Conservation (phyloP, 1,140 invertebrate genomes). For the fruit fly (Drosophila melanogaster) region DNA sequence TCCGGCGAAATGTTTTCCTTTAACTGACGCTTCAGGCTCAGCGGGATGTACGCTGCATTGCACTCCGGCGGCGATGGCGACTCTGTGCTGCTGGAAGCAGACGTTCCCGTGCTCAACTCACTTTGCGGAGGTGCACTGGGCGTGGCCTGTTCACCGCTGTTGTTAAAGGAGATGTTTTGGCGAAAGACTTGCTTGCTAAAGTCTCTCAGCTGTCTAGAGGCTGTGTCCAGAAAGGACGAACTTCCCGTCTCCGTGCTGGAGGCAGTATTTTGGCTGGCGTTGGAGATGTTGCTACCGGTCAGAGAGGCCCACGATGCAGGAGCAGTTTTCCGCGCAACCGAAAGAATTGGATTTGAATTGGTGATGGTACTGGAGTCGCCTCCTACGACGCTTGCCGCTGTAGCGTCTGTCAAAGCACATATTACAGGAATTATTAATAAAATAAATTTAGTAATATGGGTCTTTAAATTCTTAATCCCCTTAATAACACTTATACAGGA, state of each 20-base stretch:
- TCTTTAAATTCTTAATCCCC: not conserved
- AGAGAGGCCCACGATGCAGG: slow-evolving; percentile 38
- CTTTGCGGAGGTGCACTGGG: slow-evolving; percentile 11
- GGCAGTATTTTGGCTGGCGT: slow-evolving; percentile 25
- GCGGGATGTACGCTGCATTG: slow-evolving; percentile 64
- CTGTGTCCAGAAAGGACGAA: slow-evolving; percentile 73
- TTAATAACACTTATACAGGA: too few species aligned
- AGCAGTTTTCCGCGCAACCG: slow-evolving; percentile 37
- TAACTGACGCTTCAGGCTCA: slow-evolving; percentile 75
- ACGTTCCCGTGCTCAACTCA: slow-evolving; percentile 31
- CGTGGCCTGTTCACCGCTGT: slow-evolving; percentile 42
- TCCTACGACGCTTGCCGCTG: slow-evolving; percentile 8
- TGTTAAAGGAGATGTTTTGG: slow-evolving; percentile 77
- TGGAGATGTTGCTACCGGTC: slow-evolving; percentile 42
- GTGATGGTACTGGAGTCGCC: slow-evolving; percentile 17
- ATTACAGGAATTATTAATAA: not conserved
- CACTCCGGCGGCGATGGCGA: slow-evolving; percentile 44
- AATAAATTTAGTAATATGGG: not conserved
- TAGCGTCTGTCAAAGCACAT: slow-evolving; percentile 19
- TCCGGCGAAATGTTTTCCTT: slow-evolving; percentile 84
- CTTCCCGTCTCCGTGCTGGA: slow-evolving; percentile 21
- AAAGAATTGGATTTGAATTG: slow-evolving; percentile 21
- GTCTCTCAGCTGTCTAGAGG: slow-evolving; percentile 74
- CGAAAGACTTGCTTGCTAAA: slow-evolving; percentile 81
- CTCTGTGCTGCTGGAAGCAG: slow-evolving; percentile 44